These are phyloP conservation scores for Grammomys surdaster DNA, from an alignment of 2,113 vertebrate genomes.

Conservation along the genomic window DNA sequence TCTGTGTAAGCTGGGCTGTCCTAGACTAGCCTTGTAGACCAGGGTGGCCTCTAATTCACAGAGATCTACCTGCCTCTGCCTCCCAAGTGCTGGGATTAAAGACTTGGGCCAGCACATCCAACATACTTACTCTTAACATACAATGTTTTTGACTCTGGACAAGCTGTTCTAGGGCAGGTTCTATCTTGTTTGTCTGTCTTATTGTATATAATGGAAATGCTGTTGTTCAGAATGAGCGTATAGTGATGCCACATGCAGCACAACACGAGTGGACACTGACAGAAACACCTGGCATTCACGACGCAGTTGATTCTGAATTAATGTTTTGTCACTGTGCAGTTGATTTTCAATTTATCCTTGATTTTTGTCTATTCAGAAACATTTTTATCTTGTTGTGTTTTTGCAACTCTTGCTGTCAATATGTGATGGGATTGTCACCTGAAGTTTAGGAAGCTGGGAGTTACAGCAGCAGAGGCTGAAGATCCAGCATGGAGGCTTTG, in stretches of 20 bases:
- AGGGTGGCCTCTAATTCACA: too few relatives aligned
- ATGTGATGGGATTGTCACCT: neutral
- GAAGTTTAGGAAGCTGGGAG: neutral
- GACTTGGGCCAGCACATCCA: too few relatives aligned
- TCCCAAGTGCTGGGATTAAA: too few relatives aligned
- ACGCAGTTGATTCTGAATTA: neutral
- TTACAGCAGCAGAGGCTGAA: neutral
- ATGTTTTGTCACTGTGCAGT: neutral
- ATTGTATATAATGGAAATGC: too few relatives aligned
- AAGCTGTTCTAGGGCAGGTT: neutral
- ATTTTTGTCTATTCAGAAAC: neutral
- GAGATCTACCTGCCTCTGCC: too few relatives aligned
- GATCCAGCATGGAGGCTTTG: neutral
- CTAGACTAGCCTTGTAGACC: too few relatives aligned
- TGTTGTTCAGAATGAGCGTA: too few relatives aligned
- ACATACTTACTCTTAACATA: neutral
- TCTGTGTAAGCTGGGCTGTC: too few relatives aligned
- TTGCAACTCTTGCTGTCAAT: neutral
- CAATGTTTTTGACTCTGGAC: neutral
- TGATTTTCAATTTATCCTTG: neutral
- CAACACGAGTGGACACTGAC: too few relatives aligned
- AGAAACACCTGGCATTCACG: too few relatives aligned
- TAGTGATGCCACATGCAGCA: neutral
- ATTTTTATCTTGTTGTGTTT: neutral
- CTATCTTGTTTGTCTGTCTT: neutral